These are phyloP conservation scores for Cyprinus carpio DNA, from an alignment of 2,113 vertebrate genomes.

Conservation along the genomic window DNA sequence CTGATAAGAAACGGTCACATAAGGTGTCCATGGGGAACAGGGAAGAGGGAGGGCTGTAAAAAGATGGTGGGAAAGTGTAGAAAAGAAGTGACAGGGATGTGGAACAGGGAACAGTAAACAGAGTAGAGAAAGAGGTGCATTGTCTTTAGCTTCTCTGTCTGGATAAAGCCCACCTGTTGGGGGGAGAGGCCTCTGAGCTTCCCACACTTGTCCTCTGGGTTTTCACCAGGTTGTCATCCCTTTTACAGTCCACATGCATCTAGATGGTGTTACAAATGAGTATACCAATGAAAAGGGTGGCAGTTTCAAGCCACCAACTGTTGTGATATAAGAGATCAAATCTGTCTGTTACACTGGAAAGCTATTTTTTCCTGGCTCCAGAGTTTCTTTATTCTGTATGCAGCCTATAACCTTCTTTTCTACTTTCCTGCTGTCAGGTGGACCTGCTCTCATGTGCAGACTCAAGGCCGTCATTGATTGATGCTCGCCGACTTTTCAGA, in stretches of 20 bases:
- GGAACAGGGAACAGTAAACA: constrained; percentile 30
- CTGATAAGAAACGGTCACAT: constrained; percentile 62
- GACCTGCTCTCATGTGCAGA: constrained; percentile 47
- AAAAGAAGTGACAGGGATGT: constrained; percentile 29
- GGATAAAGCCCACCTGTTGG: constrained; percentile 55
- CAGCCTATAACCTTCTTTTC: constrained; percentile 37
- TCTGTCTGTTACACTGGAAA: not conserved
- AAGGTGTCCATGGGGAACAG: constrained; percentile 23
- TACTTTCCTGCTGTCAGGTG: constrained; percentile 52
- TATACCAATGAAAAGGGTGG: not conserved
- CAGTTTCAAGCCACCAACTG: constrained; percentile 4
- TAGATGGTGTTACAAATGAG: not conserved
- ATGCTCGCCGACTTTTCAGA: constrained; percentile 50
- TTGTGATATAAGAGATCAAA: not conserved
- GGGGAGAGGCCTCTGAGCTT: constrained; percentile 38
- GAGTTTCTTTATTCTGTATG: not conserved
- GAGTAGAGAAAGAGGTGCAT: constrained; percentile 56
- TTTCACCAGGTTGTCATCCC: constrained; percentile 49
- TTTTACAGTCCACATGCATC: not conserved
- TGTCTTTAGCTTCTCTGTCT: constrained; percentile 54
- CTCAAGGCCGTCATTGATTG: constrained; percentile 59
- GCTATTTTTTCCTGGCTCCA: not conserved
- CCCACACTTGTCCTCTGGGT: constrained; percentile 15
- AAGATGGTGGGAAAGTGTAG: constrained; percentile 11
- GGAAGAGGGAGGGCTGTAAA: constrained; percentile 1